Evolutionary conservation across 2,888 invertebrate genomes (phyloP).

Genomic region (Caenorhabditis panamensis): DNA sequence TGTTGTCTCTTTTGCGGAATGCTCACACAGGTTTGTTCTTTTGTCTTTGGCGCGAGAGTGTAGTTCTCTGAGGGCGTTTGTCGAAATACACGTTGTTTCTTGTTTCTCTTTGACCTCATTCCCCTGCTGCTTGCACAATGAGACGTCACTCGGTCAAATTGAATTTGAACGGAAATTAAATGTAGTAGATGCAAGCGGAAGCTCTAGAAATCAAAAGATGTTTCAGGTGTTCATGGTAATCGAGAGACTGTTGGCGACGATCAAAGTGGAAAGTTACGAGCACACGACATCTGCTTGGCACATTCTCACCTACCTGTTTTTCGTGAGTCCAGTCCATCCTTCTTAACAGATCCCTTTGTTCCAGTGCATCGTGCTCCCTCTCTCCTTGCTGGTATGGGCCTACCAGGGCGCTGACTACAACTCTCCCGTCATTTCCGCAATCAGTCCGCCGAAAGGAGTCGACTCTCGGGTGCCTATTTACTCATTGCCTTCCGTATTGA

Average conservation of each 20-base stretch:
- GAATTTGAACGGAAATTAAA: too few species aligned
- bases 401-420: conserved; percentile 47
- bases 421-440: conserved; percentile 52
- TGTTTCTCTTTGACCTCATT: too few species aligned
- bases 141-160: too few species aligned
- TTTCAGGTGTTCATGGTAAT: conserved; percentile 50
- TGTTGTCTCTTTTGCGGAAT: conserved; percentile 51
- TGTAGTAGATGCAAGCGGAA: too few species aligned
- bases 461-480: conserved; percentile 31
- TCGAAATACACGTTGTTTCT: too few species aligned
- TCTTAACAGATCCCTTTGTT: background rate
- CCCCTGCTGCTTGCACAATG: too few species aligned
- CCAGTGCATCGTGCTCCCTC: conserved; percentile 52
- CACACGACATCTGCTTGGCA: conserved; percentile 31
- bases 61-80: too few species aligned
- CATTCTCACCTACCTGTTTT: conserved; percentile 30
- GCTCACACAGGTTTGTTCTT: conserved; percentile 44
- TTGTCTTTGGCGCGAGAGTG: too few species aligned
- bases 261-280: conserved; percentile 52
- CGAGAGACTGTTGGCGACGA: conserved; percentile 47
- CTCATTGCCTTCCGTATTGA: background rate
- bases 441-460: conserved; percentile 53
- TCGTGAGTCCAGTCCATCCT: conserved; percentile 12
- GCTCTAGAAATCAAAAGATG: too few species aligned
- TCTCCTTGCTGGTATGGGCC: conserved; percentile 41